Evolutionary conservation across 2,888 invertebrate species (phyloP).

Genomic region (Caenorhabditis japonica): DNA sequence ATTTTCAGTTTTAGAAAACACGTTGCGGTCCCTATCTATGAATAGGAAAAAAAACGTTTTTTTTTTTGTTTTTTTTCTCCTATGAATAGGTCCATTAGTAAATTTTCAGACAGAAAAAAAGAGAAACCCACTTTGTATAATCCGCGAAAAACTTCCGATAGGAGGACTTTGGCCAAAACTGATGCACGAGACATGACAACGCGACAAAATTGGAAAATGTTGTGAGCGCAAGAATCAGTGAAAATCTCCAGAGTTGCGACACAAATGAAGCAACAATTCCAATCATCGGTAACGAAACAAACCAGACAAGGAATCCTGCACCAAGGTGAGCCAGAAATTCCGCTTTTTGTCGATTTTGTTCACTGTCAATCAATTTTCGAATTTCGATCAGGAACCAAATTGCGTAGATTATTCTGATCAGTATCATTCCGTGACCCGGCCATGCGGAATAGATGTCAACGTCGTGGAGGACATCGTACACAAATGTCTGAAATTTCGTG

Average conservation of each 20-base stretch:
- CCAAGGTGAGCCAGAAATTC: conserved; percentile 96
- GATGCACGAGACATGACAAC: conserved; percentile 92
- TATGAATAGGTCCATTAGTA: too few relatives aligned
- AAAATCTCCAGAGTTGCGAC: conserved; percentile 94
- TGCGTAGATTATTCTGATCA: conserved; percentile 88
- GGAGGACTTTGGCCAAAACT: conserved; percentile 91
- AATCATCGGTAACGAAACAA: conserved; percentile 94
- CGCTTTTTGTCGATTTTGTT: conserved; percentile 87
- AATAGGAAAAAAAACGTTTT: too few relatives aligned
- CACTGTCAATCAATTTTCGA: conserved; percentile 85
- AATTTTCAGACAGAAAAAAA: too few relatives aligned
- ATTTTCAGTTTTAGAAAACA: too few relatives aligned
- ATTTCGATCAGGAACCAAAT: conserved; percentile 87
- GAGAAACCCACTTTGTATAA: conserved; percentile 56
- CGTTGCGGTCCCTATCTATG: too few relatives aligned
- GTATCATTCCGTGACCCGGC: conserved; percentile 94
- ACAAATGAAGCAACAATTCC: conserved; percentile 93
- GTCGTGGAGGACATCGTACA: conserved; percentile 91
- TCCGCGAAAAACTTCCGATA: conserved; percentile 69
- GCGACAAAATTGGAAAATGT: conserved; percentile 94
- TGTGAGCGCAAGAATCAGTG: conserved; percentile 88
- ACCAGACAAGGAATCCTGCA: conserved; percentile 97
- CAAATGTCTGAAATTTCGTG: conserved; percentile 92
- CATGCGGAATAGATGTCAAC: conserved; percentile 97
- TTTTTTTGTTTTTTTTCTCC: too few relatives aligned